Base-by-base conservation (phyloP, 2,888 invertebrate species). In the Drosophila conformis region DNA sequence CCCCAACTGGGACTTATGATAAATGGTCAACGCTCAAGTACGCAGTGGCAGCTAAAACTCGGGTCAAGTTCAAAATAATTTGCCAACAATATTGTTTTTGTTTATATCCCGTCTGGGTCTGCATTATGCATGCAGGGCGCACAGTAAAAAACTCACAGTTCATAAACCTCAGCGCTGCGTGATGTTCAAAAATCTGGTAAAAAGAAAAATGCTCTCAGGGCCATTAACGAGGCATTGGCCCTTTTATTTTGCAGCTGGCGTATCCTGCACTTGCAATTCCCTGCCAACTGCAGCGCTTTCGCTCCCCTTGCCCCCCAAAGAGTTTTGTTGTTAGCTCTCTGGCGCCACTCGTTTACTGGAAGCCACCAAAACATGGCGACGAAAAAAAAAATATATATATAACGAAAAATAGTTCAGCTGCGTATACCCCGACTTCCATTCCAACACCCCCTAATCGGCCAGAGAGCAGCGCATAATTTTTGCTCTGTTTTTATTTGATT, bases 221-320 rank as follows among this genome's bases (percentile, higher is more conserved):
- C 90, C 90, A 90, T 84, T 84, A 84, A 90, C 77, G 69, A 90
- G 89, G 74, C 84, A 84, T 85, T 84, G 84, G 89, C 87, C 90
- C 27, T 40, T n/a, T 61, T 63, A 21, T 25, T 29, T 51, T 66
- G 71, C 71, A 72, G 73, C 60, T 67, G 64, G 80, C 75, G 64
- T 60, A 51, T 81, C 56, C 79, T 60, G 78, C 73, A 62, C 64
- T 63, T 57, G 60, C 60, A 67, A 29, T 64, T 79, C 61, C 71
- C 69, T 88, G 84, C 77, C 83, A 83, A 87, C 71, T 85, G 79
- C 88, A 75, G 51, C 60, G 52, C 68, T 67, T 75, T 69, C 52
- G 49, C 21, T 35, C 35, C 25, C 4, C 46, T 64, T n/a, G 4
- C 31, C 48, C 69, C 67, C 67, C 60, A 64, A 59, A 67, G 70